Evolutionary conservation across 1,140 invertebrate genomes (phyloP).

Genomic region (Zeugodacus cucurbitae): DNA sequence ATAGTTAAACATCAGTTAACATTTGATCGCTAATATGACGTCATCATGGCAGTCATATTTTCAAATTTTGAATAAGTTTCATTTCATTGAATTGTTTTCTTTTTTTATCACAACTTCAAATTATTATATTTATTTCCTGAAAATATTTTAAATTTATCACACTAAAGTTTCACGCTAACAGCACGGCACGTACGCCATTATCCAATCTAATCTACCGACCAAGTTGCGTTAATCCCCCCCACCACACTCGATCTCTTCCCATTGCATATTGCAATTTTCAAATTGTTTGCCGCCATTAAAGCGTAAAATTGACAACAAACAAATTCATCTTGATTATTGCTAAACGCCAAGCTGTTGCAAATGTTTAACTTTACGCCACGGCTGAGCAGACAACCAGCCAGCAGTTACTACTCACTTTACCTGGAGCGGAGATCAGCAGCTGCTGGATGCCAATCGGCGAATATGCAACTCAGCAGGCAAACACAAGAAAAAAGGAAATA

Average conservation of each 20-base stretch:
- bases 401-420: constrained; percentile 26
- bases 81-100: no score
- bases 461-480: constrained; percentile 20
- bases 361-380: constrained; percentile 41
- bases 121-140: neutral
- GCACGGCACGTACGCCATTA: constrained; percentile 13
- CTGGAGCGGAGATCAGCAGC: constrained; percentile 6
- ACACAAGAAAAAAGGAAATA: neutral
- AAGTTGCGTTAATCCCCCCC: neutral
- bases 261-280: constrained; percentile 10
- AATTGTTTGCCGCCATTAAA: constrained; percentile 51
- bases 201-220: constrained; percentile 24
- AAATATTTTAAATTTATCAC: neutral
- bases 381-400: neutral
- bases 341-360: constrained; percentile 47
- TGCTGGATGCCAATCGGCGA: constrained; percentile 29
- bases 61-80: no score
- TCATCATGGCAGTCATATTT: no score
- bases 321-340: constrained; percentile 55
- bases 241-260: neutral
- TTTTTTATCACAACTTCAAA: neutral
- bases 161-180: neutral
- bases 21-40: no score
- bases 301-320: constrained; percentile 54
- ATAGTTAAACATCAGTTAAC: no score